Evolutionary conservation across 2,797 vertebrate species (phyloP).

Genomic region (Anisognathus igniventris): DNA sequence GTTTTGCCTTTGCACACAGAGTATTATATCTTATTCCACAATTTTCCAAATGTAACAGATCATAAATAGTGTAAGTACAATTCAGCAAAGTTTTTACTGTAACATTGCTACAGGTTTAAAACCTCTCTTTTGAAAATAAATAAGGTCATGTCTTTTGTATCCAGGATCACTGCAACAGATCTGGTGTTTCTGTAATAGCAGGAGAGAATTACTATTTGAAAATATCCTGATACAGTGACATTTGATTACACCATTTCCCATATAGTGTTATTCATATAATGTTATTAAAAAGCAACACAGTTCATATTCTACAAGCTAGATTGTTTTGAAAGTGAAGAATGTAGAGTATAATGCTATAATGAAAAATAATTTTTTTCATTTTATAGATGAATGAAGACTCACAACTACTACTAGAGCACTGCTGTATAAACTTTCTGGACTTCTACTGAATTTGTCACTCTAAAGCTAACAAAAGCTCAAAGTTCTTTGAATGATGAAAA

Average conservation of each 20-base stretch:
- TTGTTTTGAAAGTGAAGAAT: background rate
- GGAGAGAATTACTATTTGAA: background rate
- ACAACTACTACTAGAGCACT: background rate
- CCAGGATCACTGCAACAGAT: background rate
- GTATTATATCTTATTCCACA: background rate
- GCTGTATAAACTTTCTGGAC: background rate
- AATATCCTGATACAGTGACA: background rate
- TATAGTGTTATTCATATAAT: background rate
- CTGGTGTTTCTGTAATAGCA: background rate
- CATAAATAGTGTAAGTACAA: background rate
- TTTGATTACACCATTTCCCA: background rate
- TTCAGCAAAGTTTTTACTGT: background rate
- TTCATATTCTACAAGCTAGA: background rate
- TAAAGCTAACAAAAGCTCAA: background rate
- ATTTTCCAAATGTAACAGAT: background rate
- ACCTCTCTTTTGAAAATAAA: background rate
- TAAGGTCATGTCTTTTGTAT: background rate
- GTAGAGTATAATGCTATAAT: background rate
- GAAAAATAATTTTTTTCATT: background rate
- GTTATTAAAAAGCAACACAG: background rate
- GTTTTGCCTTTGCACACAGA: background rate
- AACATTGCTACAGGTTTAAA: background rate
- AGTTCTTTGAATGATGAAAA: background rate
- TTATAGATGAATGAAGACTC: background rate
- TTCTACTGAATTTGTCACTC: background rate